Evolutionary conservation across 2,888 invertebrate species (phyloP).

Genomic region (Zygaena filipendulae): DNA sequence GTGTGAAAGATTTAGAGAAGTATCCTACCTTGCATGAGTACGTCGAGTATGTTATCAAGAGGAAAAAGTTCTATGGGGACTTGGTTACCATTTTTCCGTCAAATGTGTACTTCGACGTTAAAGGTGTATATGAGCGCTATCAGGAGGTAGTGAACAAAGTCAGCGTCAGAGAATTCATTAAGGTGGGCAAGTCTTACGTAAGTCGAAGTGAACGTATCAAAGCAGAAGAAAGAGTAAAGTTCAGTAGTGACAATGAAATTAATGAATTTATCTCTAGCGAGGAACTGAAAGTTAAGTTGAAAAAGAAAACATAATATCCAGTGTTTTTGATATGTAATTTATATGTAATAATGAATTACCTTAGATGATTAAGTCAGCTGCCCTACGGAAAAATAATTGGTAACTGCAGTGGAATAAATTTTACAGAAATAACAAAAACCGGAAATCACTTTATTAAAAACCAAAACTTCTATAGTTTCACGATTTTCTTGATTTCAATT

Average conservation of each 20-base stretch:
- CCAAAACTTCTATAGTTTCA: too few relatives aligned
- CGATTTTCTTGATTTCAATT: too few relatives aligned
- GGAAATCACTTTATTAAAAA: too few relatives aligned
- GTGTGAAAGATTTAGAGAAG: constrained; percentile 12
- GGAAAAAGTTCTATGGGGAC: constrained; percentile 12
- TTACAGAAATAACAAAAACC: too few relatives aligned
- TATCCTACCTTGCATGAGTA: constrained; percentile 16
- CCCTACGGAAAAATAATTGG: too few relatives aligned
- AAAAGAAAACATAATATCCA: neutral
- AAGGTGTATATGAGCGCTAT: constrained; percentile 11
- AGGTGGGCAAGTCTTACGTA: constrained; percentile 12
- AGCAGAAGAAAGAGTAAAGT: constrained; percentile 18
- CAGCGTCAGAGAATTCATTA: constrained; percentile 15
- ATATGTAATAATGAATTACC: neutral
- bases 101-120: constrained; percentile 5
- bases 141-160: constrained; percentile 12
- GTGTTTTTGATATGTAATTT: neutral
- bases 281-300: neutral
- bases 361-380: too few relatives aligned
- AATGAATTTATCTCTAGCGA: constrained; percentile 15
- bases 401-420: too few relatives aligned
- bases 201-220: constrained; percentile 19
- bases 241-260: constrained; percentile 18
- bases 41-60: constrained; percentile 15
- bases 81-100: constrained; percentile 18